These are phyloP conservation scores for Periphyllus acericola DNA, from an alignment of 2,888 invertebrate species.

Conservation along the genomic window DNA sequence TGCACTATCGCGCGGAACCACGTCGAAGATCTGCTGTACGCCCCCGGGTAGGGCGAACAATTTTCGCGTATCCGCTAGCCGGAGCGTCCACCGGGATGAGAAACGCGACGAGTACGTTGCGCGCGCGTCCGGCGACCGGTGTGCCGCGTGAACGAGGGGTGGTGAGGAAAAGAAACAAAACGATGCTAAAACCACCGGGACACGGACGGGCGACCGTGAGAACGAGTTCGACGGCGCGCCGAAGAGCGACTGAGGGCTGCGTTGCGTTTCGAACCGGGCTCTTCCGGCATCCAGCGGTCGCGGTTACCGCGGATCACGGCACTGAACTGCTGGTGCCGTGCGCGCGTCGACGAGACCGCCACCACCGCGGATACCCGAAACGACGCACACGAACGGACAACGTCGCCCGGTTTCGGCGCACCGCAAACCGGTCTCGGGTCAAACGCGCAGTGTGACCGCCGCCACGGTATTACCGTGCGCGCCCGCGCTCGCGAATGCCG, in stretches of 20 bases:
- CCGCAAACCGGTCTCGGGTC: conserved; percentile 52
- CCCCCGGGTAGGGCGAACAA: neutral
- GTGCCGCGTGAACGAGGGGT: too few relatives aligned
- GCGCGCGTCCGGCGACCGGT: neutral
- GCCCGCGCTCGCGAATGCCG: neutral
- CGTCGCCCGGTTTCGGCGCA: conserved; percentile 35
- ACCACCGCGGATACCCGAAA: neutral
- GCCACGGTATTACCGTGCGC: conserved; percentile 16
- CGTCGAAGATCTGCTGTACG: neutral
- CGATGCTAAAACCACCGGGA: neutral
- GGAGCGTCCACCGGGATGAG: neutral
- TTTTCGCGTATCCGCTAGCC: neutral
- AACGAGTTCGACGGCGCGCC: neutral
- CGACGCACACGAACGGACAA: conserved; percentile 25
- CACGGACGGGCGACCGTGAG: neutral
- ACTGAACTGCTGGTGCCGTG: neutral
- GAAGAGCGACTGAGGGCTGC: neutral
- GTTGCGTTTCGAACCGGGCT: too few relatives aligned
- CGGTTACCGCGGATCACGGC: neutral
- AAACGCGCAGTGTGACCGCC: conserved; percentile 44
- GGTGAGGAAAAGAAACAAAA: too few relatives aligned
- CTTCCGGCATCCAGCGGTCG: conserved; percentile 3
- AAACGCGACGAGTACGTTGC: too few relatives aligned
- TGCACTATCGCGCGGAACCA: neutral
- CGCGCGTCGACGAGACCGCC: neutral